Evolutionary conservation across 1,140 invertebrate genomes (phyloP), one percentile per base, ranked within the genome.

Genomic region (Achroia grisella): DNA sequence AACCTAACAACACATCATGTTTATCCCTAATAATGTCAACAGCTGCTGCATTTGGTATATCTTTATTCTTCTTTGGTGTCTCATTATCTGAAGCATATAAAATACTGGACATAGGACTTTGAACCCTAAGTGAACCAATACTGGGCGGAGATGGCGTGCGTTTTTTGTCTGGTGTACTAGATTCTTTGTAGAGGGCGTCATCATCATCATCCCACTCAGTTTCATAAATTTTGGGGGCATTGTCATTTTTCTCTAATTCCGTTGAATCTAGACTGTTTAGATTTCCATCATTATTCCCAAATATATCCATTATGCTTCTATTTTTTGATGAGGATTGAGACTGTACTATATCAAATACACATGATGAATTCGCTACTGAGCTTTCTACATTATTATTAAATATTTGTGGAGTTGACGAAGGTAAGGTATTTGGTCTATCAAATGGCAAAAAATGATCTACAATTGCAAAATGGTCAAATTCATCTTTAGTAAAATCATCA

Each of bases 141-240:
- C 48, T 62, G 5, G 52, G 52, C 8, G 67, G 54, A 31, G 55
- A 63, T 10, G 61, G 58, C 31, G 51, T 51, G 27, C 63, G 43
- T 39, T 62, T 40, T 46, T 32, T 35, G 15, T 37, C 10, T 35
- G 45, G 13, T 31, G 46, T 36, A 36, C 72, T 71, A 36, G 68
- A 46, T 43, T 69, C 66, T 67, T 71, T 79, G 51, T 87, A 87
- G 13, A 87, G 67, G 48, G 69, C 84, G 49, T 87, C 86, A 56
- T 87, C 83, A 48, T 86, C 84, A 44, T 74, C 76, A 66, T 86
- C 73, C 82, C 82, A 86, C 23, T 68, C 51, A 40, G 51, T 58
- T 50, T 75, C 69, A 56, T 71, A 76, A n/a, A 36, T 56, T 71
- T 71, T 78, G 32, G 49, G 50, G 12, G 62, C 43, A 61, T 46